phyloP scores from a whole-genome alignment of 2,888 invertebrate species.

The Eueremaeus valkanovi region DNA sequence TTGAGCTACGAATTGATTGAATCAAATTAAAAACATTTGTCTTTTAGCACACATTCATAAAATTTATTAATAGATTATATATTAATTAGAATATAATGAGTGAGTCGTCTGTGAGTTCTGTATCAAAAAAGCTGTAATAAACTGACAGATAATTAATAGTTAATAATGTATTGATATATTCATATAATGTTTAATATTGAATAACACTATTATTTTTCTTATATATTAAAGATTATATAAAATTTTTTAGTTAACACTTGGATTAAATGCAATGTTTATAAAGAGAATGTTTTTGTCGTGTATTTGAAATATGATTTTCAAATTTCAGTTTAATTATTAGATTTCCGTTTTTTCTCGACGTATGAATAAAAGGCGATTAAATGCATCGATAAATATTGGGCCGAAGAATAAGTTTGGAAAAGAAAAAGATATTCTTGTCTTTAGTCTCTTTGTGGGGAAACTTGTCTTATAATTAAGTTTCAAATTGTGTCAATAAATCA shows the following conservation, averaged over 20 bases:
- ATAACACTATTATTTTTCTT: slow-evolving; percentile 25
- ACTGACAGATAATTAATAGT: slow-evolving; percentile 7
- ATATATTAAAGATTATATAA: neutral
- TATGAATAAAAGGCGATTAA: slow-evolving; percentile 23
- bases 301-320: no score
- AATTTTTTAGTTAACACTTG: slow-evolving; percentile 15
- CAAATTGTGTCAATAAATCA: neutral
- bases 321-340: no score
- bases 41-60: slow-evolving; percentile 27
- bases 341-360: neutral
- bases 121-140: slow-evolving; percentile 13
- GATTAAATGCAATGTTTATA: slow-evolving; percentile 9
- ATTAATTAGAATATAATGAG: slow-evolving; percentile 22
- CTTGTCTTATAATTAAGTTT: neutral
- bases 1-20: slow-evolving; percentile 26
- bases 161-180: slow-evolving; percentile 24
- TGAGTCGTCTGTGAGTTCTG: slow-evolving; percentile 23
- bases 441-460: neutral
- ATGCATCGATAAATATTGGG: slow-evolving; percentile 33
- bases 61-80: slow-evolving; percentile 24
- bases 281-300: neutral
- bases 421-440: neutral
- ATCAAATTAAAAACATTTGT: slow-evolving; percentile 2
- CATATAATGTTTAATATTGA: slow-evolving; percentile 6
- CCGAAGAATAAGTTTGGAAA: neutral